Evolutionary conservation across 1,140 invertebrate species (phyloP), one percentile per base, ranked within the genome.

Genomic region (Ceratitis capitata): DNA sequence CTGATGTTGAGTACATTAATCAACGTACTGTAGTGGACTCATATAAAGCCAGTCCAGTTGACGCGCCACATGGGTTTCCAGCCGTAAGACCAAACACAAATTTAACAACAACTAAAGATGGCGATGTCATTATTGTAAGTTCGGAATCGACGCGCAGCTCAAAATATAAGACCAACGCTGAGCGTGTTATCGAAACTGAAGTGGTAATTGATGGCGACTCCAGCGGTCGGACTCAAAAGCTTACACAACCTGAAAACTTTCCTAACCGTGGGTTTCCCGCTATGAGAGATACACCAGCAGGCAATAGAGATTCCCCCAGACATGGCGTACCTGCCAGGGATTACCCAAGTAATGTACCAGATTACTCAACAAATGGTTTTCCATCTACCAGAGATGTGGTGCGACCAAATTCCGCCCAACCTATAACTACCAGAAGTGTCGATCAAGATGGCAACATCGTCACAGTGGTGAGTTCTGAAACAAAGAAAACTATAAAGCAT

Each of bases 141-240:
- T 89, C 87, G n/a, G 85, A 86, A 86, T 87, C 61, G 84, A 88
- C 49, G 82, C 87, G 86, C 29, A 88, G 84, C 12, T 87, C 83
- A 64, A 90, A 85, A 29, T 87, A 87, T 16, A 88, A 89, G 53
- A 87, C 88, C 9, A 88, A 90, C 64, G 87, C 87, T 32, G 90
- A 91, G 82, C 88, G 86, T 32, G 86, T 88, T 51, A 88, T 91
- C 56, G 89, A 91, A 86, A 91, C 89, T 14, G 88, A 91, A 74
- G 64, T 90, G 56, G 32, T 69, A 23, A 32, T 58, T 26, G 56
- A 45, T 35, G 89, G 88, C 56, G 87, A 87, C 23, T 35, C 61
- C 16, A 84, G 74, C 2, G 49, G 85, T 56, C 82, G n/a, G 42
- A 53, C 53, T 49, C 29, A 86, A 56, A 35, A 35, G 49, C 83